Percentiles rank a stretch among this genome's conserved stretches.
Conservation (phyloP, 2,113 vertebrate genomes). For the Daboia siamensis region DNA sequence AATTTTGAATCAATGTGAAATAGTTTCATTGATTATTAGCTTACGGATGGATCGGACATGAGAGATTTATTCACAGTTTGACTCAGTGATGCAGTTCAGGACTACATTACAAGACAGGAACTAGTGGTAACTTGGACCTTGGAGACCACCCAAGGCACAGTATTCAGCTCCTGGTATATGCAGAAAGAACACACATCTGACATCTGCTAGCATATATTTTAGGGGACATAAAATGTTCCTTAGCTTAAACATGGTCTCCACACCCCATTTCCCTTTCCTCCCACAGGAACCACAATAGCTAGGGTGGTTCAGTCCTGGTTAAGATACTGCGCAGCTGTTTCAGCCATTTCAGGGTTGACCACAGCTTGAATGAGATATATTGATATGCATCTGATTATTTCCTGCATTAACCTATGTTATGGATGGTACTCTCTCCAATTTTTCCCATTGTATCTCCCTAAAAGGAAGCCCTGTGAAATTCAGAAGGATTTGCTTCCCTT, state of each 20-base stretch:
- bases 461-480: background rate
- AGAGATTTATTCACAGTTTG: background rate
- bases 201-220: background rate
- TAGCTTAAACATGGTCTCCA: background rate
- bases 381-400: background rate
- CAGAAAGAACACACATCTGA: background rate
- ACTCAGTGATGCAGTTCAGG: fast-evolving
- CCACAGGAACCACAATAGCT: background rate
- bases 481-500: background rate
- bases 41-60: constrained; percentile 10
- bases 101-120: background rate
- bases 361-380: constrained; percentile 30
- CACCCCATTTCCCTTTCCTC: constrained; percentile 19
- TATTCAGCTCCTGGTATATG: background rate
- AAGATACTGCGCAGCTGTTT: constrained; percentile 19
- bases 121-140: background rate
- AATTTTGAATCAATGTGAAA: background rate
- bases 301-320: background rate
- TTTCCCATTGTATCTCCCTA: background rate
- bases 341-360: constrained; percentile 15
- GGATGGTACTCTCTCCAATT: background rate
- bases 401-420: background rate
- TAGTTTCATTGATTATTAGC: constrained; percentile 21
- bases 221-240: background rate
- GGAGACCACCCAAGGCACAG: background rate